Conservation (phyloP, 2,797 vertebrate genomes). For the Hippopotamyrus pictus region DNA sequence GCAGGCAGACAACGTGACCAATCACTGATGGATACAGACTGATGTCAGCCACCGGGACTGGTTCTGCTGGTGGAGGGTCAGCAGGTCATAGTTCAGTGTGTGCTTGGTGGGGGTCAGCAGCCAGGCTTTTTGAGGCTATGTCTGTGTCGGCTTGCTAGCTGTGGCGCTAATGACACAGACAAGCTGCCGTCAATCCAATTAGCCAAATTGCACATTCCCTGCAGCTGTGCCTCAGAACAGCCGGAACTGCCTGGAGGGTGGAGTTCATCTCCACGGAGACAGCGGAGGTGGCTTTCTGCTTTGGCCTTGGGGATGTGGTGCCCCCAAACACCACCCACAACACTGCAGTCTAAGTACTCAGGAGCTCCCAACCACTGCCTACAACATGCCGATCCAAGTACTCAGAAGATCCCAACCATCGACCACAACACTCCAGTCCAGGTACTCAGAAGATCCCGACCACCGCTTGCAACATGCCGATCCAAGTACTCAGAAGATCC, state of each 20-base stretch:
- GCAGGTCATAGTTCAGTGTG: not conserved
- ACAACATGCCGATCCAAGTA: not conserved
- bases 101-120: not conserved
- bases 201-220: not conserved
- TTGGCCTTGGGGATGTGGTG: not conserved
- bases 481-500: not conserved
- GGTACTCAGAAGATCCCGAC: not conserved
- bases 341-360: not conserved
- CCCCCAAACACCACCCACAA: not conserved
- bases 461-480: not conserved
- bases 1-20: not conserved
- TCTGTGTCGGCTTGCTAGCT: not conserved
- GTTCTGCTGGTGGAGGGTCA: not conserved
- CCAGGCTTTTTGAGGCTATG: not conserved
- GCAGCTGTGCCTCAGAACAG: not conserved
- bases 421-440: not conserved
- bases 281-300: not conserved
- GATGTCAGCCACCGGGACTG: not conserved
- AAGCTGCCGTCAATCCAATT: not conserved
- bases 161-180: not conserved
- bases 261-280: not conserved
- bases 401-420: not conserved
- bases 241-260: slow-evolving; percentile 6
- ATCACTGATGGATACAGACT: not conserved
- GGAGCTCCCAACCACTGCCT: not conserved